These are phyloP conservation scores for Hylia prasina DNA, from an alignment of 2,113 vertebrate species.

Conservation along the genomic window DNA sequence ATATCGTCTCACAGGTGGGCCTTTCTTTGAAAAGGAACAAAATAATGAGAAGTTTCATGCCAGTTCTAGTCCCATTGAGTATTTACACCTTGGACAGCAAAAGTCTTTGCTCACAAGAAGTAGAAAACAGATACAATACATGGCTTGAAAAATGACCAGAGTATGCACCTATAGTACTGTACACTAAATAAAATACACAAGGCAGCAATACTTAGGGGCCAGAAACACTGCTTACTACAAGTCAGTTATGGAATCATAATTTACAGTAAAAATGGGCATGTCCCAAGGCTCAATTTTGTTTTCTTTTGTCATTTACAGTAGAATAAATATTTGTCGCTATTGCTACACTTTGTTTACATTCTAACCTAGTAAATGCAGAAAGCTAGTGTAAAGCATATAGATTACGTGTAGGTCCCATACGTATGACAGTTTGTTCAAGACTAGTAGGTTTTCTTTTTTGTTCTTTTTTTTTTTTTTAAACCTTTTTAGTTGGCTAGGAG, in stretches of 20 bases:
- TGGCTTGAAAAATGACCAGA: constrained; percentile 83
- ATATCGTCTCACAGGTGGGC: constrained; percentile 74
- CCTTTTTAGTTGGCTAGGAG: constrained; percentile 78
- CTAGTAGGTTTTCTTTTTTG: constrained; percentile 85
- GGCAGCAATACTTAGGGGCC: constrained; percentile 88
- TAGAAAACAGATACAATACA: constrained; percentile 89
- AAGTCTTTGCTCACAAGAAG: constrained; percentile 82
- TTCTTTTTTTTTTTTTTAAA: constrained; percentile 69
- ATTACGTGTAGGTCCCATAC: constrained; percentile 99
- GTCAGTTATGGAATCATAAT: constrained; percentile 97
- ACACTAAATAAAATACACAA: constrained; percentile 90
- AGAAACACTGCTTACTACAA: constrained; percentile 93
- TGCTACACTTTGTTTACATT: constrained; percentile 99
- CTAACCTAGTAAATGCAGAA: constrained; percentile 96
- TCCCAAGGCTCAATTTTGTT: constrained; percentile 97
- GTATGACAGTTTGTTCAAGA: constrained; percentile 99
- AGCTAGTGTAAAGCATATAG: constrained; percentile 98
- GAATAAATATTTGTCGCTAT: constrained; percentile 99
- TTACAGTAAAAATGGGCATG: constrained; percentile 98
- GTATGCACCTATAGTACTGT: constrained; percentile 86
- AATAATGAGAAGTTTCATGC: constrained; percentile 85
- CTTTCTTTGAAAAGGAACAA: constrained; percentile 68
- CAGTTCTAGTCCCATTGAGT: constrained; percentile 90
- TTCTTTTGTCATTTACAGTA: constrained; percentile 98
- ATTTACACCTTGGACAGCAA: constrained; percentile 96